Base-by-base conservation (phyloP, 2,888 invertebrate genomes). In the Ditylenchus weischeri region DNA sequence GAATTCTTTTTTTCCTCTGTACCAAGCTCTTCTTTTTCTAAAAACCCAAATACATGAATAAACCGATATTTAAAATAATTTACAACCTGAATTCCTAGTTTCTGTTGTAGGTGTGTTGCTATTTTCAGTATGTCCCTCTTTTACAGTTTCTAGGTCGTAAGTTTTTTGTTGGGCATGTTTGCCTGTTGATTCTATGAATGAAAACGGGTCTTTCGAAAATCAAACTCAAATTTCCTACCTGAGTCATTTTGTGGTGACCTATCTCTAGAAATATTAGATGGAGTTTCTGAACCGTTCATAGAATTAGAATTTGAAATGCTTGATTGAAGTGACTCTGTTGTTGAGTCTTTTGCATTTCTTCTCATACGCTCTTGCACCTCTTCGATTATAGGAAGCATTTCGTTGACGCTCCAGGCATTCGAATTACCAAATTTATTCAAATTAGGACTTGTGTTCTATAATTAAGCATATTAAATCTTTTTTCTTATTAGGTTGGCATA, bases 311-410 rank as follows among this genome's bases (percentile, higher is more conserved):
- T 54, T 1, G 57, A 54, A 29, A 29, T 35, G 57, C 57, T 54
- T 35, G 59, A 35, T 15, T 19, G 59, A 15, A 43, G 19, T 13
- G 59, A 59, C 21, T 59, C 59, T 23, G 59, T 59, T 21, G n/a
- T 54, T 23, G 54, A 54, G 35, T 29, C 59, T 21, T 35, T 21
- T 36, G 23, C 13, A 43, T 59, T 59, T 35, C 59, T 21, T 35
- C 59, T 35, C 29, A 59, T 21, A 1, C 59, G 23, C 35, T 59
- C 59, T 8, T 38, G 59, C 19, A 59, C 59, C 21, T 59, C 59
- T 59, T 59, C 59, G n/a, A 59, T 59, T 19, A 59, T n/a, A 13
- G 59, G 59, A 19, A 59, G 59, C 59, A 59, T 59, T 38, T 59
- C 59, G 35, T 59, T 59, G 43, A 35, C 19, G 23, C 21, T 10